phyloP scores from a whole-genome alignment of 2,888 invertebrate species.

The Drosophila melanosoma region DNA sequence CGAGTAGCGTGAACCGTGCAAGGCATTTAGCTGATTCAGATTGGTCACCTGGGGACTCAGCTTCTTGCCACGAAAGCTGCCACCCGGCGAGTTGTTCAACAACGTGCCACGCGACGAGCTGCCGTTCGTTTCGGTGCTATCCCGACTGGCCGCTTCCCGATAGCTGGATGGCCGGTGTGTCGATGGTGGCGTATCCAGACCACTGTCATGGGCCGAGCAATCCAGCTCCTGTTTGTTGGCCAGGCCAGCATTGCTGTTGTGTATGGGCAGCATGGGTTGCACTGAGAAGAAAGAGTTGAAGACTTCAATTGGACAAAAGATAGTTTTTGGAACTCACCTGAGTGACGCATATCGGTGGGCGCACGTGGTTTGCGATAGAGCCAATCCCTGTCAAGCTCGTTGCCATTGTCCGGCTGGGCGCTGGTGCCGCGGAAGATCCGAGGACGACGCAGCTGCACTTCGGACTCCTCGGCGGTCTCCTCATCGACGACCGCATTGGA shows the following conservation, averaged over 20 bases:
- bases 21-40: constrained; percentile 79
- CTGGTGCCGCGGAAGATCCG: constrained; percentile 78
- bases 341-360: constrained; percentile 84
- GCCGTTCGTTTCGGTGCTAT: constrained; percentile 83
- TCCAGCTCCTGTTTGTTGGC: constrained; percentile 86
- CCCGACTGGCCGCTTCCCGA: constrained; percentile 82
- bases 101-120: constrained; percentile 84
- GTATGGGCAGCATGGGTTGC: constrained; percentile 83
- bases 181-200: constrained; percentile 85
- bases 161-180: constrained; percentile 85
- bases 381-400: constrained; percentile 84
- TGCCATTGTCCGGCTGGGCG: constrained; percentile 82
- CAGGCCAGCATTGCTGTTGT: constrained; percentile 55
- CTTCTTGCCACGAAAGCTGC: constrained; percentile 83
- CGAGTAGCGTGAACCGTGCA: constrained; percentile 83
- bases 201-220: constrained; percentile 86
- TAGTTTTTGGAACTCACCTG: constrained; percentile 70
- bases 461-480: constrained; percentile 82
- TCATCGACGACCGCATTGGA: constrained; percentile 84
- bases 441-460: constrained; percentile 83
- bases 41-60: constrained; percentile 80
- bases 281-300: constrained; percentile 82
- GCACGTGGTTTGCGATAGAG: constrained; percentile 84
- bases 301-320: background rate
- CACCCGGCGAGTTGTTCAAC: constrained; percentile 83